Percentiles rank a stretch among this genome's conserved stretches.
phyloP scores from a whole-genome alignment of 2,113 vertebrate genomes.

The Nematolebias whitei region DNA sequence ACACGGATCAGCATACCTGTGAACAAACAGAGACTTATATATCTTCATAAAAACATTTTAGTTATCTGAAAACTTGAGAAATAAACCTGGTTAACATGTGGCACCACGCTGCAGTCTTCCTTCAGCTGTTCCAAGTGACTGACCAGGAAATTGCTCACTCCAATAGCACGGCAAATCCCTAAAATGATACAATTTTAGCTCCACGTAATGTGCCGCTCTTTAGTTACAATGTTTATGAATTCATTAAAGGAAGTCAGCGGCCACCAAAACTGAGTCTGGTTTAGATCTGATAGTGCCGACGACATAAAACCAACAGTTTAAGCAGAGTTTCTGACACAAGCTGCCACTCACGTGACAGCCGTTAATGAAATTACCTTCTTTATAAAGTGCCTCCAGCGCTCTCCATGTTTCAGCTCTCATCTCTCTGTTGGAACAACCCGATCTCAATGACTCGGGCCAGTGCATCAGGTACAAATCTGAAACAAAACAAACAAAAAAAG shows the following conservation, averaged over 20 bases:
- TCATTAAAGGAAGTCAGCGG: too few relatives aligned
- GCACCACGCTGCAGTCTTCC: constrained; percentile 77
- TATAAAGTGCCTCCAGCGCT: constrained; percentile 77
- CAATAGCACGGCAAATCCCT: constrained; percentile 82
- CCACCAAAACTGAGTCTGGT: not conserved
- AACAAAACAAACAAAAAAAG: not conserved
- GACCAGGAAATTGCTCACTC: constrained; percentile 87
- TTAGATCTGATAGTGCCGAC: not conserved
- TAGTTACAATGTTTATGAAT: too few relatives aligned
- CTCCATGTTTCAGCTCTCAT: constrained; percentile 81
- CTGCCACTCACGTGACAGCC: not conserved
- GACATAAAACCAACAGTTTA: not conserved
- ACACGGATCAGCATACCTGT: too few relatives aligned
- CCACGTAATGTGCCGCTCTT: not conserved
- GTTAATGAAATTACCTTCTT: constrained; percentile 64
- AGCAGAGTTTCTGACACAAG: not conserved
- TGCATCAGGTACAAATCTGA: constrained; percentile 86
- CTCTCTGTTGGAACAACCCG: constrained; percentile 72
- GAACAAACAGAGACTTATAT: too few relatives aligned
- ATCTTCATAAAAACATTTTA: not conserved
- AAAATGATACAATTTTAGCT: not conserved
- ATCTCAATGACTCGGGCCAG: constrained; percentile 74
- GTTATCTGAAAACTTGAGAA: not conserved
- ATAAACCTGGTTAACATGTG: constrained; percentile 82
- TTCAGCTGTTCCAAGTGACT: constrained; percentile 84